phyloP scores from a whole-genome alignment of 2,888 invertebrate species.

The Synergus gifuensis region DNA sequence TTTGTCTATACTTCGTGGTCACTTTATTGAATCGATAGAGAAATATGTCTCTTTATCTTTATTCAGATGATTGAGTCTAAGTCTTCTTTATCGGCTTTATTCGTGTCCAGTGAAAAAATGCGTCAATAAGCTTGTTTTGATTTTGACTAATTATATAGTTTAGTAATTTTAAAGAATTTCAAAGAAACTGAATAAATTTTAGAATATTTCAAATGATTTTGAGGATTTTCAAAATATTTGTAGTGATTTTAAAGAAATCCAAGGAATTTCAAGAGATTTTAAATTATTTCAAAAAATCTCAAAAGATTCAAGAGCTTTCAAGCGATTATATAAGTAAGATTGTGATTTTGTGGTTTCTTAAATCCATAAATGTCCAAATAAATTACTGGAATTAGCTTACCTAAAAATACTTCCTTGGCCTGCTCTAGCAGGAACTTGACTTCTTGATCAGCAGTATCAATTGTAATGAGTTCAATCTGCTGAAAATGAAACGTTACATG shows the following conservation, averaged over 20 bases:
- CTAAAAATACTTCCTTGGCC: constrained; percentile 75
- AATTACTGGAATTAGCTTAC: constrained; percentile 58
- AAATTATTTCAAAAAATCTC: neutral
- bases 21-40: too few species aligned
- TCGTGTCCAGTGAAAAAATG: too few species aligned
- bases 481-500: constrained; percentile 82
- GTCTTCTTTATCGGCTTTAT: too few species aligned
- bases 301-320: neutral
- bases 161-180: too few species aligned
- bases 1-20: too few species aligned
- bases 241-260: neutral
- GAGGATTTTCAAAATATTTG: too few species aligned
- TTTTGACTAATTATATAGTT: too few species aligned
- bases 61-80: too few species aligned
- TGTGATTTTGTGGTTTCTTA: neutral
- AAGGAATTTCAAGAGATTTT: neutral
- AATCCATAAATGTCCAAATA: neutral
- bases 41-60: too few species aligned
- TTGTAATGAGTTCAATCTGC: constrained; percentile 76
- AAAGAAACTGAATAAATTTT: neutral
- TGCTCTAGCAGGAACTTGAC: constrained; percentile 71
- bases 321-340: too few species aligned
- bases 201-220: neutral
- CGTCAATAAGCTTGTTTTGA: too few species aligned
- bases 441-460: constrained; percentile 70